A percentile compares a stretch with the other conserved stretches of the same genome.
Evolutionary conservation across 1,140 invertebrate genomes (phyloP).

Genomic region (Drosophila serrata): DNA sequence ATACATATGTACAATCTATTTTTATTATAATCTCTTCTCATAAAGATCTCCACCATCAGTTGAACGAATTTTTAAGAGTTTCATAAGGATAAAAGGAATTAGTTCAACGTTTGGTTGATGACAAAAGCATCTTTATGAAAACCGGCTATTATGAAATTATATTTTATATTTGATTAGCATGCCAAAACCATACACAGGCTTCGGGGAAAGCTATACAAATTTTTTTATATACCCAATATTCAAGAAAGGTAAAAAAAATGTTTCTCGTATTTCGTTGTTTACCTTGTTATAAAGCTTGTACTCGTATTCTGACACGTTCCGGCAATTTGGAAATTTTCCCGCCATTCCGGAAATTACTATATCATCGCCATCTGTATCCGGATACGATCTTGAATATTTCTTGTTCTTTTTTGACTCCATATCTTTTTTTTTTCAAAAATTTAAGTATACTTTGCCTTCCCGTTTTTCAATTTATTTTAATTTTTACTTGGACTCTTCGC

Average conservation of each 20-base stretch:
- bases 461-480: conserved; percentile 1
- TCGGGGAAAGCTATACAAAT: no score
- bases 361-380: conserved; percentile 88
- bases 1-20: no score
- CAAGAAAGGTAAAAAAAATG: not conserved
- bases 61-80: no score
- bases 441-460: not conserved
- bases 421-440: not conserved
- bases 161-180: no score
- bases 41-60: no score
- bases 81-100: no score
- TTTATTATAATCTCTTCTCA: no score
- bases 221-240: no score
- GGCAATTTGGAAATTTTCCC: conserved; percentile 94
- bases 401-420: conserved; percentile 61
- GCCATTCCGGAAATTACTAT: conserved; percentile 92
- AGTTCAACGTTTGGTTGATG: no score
- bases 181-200: no score
- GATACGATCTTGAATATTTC: conserved; percentile 67
- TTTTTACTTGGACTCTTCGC: not conserved
- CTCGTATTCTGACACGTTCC: conserved; percentile 91
- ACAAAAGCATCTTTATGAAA: no score
- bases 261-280: not conserved
- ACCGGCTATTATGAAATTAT: no score
- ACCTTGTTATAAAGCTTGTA: conserved; percentile 93